Percentiles rank a stretch among this genome's conserved stretches.
phyloP scores from a whole-genome alignment of 2,888 invertebrate species.

The Yponomeuta evonymella region DNA sequence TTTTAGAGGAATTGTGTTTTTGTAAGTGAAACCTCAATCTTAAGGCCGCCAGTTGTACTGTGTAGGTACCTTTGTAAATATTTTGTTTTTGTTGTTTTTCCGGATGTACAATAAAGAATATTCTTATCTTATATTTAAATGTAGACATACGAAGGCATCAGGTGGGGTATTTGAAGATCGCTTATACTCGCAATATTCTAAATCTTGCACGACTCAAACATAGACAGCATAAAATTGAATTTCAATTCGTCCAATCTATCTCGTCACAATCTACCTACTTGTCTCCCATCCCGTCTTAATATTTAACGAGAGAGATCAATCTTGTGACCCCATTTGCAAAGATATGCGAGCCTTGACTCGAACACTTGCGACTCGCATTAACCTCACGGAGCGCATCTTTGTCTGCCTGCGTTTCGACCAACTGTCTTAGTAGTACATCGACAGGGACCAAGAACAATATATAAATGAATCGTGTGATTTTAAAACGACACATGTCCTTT shows the following conservation, averaged over 20 bases:
- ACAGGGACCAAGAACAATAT: no score
- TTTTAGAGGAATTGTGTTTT: no score
- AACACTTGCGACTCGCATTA: constrained; percentile 26
- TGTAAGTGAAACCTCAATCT: no score
- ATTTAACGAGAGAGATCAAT: constrained; percentile 19
- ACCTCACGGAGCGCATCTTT: constrained; percentile 10
- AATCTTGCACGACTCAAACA: neutral
- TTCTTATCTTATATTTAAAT: no score
- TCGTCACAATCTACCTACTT: neutral
- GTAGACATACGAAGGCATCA: no score
- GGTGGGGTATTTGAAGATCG: neutral
- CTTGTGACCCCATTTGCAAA: constrained; percentile 23
- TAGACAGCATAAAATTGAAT: neutral
- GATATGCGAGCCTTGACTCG: constrained; percentile 28
- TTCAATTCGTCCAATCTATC: neutral
- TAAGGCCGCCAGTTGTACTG: no score
- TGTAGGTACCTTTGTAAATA: no score
- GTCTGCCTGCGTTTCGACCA: neutral
- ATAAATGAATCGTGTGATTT: no score
- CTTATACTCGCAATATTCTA: neutral
- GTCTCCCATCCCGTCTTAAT: constrained; percentile 10
- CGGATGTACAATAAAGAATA: no score
- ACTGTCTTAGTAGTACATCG: no score
- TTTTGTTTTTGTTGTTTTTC: no score
- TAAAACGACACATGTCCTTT: no score